Conservation (phyloP, 37 sponge, comb jelly and placozoan genomes). For the Agelas oroides region DNA sequence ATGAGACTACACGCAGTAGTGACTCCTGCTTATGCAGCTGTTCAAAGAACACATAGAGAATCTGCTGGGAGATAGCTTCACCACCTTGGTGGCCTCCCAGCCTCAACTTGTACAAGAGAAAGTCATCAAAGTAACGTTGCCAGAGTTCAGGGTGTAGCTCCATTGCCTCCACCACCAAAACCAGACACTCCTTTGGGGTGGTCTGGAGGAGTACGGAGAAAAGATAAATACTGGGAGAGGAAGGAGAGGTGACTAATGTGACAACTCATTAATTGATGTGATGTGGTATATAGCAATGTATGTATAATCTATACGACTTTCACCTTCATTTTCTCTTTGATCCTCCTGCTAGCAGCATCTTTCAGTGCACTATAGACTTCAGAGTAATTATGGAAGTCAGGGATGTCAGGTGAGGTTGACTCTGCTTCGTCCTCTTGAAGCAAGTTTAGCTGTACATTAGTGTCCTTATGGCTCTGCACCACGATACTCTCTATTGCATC, state of each 20-base stretch:
- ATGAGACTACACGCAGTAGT: neutral
- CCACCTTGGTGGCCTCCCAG: neutral
- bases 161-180: slow-evolving; percentile 27
- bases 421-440: neutral
- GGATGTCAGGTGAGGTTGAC: no score
- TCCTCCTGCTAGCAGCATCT: no score
- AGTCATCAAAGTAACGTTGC: slow-evolving; percentile 71
- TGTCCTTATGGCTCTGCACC: slow-evolving; percentile 29
- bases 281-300: no score
- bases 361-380: no score
- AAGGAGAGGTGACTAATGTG: no score
- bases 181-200: neutral
- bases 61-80: neutral
- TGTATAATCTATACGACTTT: no score
- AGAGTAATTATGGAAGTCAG: no score
- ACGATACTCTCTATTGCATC: slow-evolving; percentile 41
- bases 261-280: no score
- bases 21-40: slow-evolving; percentile 14
- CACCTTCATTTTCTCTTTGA: no score
- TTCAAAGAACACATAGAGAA: slow-evolving; percentile 32
- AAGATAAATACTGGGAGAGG: no score
- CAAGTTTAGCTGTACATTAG: slow-evolving; percentile 13
- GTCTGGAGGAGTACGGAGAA: no score
- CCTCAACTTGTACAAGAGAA: slow-evolving; percentile 52
- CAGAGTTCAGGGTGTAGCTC: slow-evolving; percentile 37